Base-by-base conservation (phyloP, 2,797 vertebrate species). In the Pseudomugil tenellus region DNA sequence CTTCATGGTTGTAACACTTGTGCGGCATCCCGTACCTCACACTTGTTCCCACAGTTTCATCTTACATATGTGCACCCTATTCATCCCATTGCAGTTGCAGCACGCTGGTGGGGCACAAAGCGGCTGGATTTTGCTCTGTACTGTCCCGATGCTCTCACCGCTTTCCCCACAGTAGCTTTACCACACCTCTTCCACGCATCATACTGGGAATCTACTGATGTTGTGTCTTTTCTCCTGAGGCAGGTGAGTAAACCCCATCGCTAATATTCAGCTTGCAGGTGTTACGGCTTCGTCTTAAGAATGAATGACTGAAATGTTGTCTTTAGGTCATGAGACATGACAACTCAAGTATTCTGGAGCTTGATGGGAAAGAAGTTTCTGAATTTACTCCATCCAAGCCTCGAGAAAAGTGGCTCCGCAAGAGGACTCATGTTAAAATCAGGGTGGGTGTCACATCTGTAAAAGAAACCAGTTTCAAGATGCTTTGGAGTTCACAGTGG, bases 151-250 rank as follows among this genome's bases (percentile, higher is more conserved):
- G 97, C 97, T 4, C 94, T 99, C 67, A 99, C 96, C 0, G 97
- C 98, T n/a, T 99, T 99, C 84, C 98, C 98, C 3, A 99, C 97
- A 0, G 95, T 98, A 58, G 98, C 98, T 23, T 92, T 99, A 84
- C 98, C 98, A 0, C 97, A 99, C 82, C 97, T 99, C 79, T 99
- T 99, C 93, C 98, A 99, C 0, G 97, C 98, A 0, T 99, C 97
- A 70, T 99, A 99, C 94, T 99, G 98, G 98, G 97, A 99, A 84
- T 99, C 98, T 19, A 99, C 97, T 0, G 98, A 99, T 0, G 97
- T 97, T 0, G 97, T 98, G 72, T 98, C 98, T 74, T 99, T 99
- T 84, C 94, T 99, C 67, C 94, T 99, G 71, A 94, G 97, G 93
- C 97, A 99, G 96, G 98, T 98, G 85, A 90, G 89, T 60, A 21